Evolutionary conservation across 37 sponge, comb jelly and placozoan genomes (phyloP), one percentile per base, ranked within the genome.

Genomic region (Oscarella lobularis): DNA sequence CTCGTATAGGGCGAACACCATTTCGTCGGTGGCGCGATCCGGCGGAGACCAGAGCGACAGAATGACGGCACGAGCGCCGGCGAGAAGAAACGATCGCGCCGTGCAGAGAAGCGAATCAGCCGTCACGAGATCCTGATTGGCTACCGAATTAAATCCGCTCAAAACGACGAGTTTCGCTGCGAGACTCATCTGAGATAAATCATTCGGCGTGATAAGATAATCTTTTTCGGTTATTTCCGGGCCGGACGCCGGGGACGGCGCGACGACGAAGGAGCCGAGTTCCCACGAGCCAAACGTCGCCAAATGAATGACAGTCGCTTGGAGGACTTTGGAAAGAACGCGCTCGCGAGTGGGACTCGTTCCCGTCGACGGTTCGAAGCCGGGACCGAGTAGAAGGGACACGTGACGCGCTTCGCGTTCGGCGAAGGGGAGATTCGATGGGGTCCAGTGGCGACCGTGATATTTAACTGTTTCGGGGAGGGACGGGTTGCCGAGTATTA

Each of bases 11-110:
- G 31, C 29, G 71, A 68, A 68, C 71, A 68, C 33, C 29, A 68
- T 29, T 35, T 68, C 71, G 31, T 68, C 71, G 4, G 71, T 68
- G 71, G 71, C 71, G 5, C 71, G 6, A 14, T 68, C 71, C 31
- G 71, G 71, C 5, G 31, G 6, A 14, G 29, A 29, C 71, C 71
- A 68, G 33, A 68, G 6, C 6, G 71, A 68, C 33, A 68, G 5
- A 14, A 68, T 4, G 4, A 68, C 71, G 31, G 33, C n/a, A 4
- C 71, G 71, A 4, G 71, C 71, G 31, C 71, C 71, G n/a, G 71
- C 71, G 5, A 34, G n/a, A 14, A 68, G 6, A 20, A 68, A 68
- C 29, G 71, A 4, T 68, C 71, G 6, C 6, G 31, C 71, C 6
- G 31, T 4, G 4, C 35, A 5, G 35, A 68, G 6, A 32, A 68